Percentiles rank a stretch among this genome's conserved stretches.
Evolutionary conservation across 2,797 vertebrate genomes (phyloP).

Genomic region (Acomys russatus): DNA sequence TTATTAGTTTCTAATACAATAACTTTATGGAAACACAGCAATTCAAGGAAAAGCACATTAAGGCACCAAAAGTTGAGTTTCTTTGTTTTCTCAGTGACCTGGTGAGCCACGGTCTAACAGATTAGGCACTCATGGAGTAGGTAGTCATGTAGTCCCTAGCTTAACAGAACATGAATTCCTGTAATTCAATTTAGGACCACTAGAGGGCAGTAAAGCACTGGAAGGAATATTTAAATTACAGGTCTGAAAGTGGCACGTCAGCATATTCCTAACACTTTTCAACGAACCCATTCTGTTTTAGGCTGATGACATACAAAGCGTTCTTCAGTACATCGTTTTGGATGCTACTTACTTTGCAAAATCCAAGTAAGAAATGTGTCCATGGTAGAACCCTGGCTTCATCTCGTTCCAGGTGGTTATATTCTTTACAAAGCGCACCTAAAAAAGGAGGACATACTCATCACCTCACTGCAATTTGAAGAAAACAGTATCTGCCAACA

Average conservation of each 20-base stretch:
- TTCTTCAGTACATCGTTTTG: constrained; percentile 5
- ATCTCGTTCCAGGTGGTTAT: constrained; percentile 97
- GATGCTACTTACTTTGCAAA: constrained; percentile 94
- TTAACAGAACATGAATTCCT: constrained; percentile 47
- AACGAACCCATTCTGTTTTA: constrained; percentile 29
- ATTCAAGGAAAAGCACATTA: neutral
- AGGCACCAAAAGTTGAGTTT: neutral
- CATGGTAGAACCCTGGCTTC: constrained; percentile 99
- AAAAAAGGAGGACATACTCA: constrained; percentile 80
- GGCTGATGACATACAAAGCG: constrained; percentile 9
- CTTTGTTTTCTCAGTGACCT: neutral
- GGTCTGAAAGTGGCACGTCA: neutral
- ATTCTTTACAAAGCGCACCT: constrained; percentile 98
- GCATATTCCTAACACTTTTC: constrained; percentile 14
- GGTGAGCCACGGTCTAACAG: neutral
- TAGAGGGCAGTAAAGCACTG: constrained; percentile 86
- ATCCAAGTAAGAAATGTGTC: constrained; percentile 97
- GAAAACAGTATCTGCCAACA: constrained; percentile 1
- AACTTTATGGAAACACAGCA: neutral
- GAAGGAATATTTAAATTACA: constrained; percentile 66
- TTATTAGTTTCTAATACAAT: neutral
- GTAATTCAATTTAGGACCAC: constrained; percentile 72
- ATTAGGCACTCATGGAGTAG: constrained; percentile 54
- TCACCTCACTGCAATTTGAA: constrained; percentile 48
- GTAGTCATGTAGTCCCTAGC: neutral